phyloP scores from a whole-genome alignment of 2,113 vertebrate species.

The Pao palembangensis region DNA sequence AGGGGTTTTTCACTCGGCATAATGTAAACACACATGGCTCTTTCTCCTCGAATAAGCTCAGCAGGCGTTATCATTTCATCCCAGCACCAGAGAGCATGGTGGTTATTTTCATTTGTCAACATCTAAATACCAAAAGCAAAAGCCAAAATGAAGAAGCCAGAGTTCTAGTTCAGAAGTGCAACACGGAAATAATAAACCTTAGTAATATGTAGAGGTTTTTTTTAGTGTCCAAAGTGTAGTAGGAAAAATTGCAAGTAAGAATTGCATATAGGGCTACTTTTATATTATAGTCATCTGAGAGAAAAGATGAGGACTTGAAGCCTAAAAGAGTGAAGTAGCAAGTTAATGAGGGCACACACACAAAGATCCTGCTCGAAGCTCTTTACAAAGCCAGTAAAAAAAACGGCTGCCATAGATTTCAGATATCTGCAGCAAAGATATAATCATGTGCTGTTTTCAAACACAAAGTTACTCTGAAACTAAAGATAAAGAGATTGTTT shows the following conservation, averaged over 20 bases:
- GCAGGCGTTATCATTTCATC: slow-evolving; percentile 41
- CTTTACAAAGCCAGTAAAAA: slow-evolving; percentile 47
- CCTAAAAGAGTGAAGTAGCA: slow-evolving; percentile 17
- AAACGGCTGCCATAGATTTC: slow-evolving; percentile 35
- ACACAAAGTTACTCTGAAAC: slow-evolving; percentile 47
- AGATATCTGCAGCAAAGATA: slow-evolving; percentile 52
- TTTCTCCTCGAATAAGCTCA: slow-evolving; percentile 28
- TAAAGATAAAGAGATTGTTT: slow-evolving; percentile 24
- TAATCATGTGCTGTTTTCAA: slow-evolving; percentile 51
- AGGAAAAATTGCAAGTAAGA: too few relatives aligned
- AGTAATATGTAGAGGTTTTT: neutral
- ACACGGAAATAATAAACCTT: slow-evolving; percentile 20
- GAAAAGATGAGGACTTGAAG: slow-evolving; percentile 10
- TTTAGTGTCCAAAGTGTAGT: neutral
- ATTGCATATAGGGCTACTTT: slow-evolving; percentile 26
- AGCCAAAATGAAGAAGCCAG: neutral
- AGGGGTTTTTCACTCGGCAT: slow-evolving; percentile 6
- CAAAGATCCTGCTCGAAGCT: slow-evolving; percentile 41
- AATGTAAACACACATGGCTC: slow-evolving; percentile 24
- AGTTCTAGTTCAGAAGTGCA: neutral
- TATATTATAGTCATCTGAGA: slow-evolving; percentile 28
- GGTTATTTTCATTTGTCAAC: slow-evolving; percentile 33
- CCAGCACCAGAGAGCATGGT: slow-evolving; percentile 23
- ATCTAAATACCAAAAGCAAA: slow-evolving; percentile 29
- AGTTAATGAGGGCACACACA: slow-evolving; percentile 46